Base-by-base conservation (phyloP, 2,797 vertebrate species). In the Oreochromis mossambicus region DNA sequence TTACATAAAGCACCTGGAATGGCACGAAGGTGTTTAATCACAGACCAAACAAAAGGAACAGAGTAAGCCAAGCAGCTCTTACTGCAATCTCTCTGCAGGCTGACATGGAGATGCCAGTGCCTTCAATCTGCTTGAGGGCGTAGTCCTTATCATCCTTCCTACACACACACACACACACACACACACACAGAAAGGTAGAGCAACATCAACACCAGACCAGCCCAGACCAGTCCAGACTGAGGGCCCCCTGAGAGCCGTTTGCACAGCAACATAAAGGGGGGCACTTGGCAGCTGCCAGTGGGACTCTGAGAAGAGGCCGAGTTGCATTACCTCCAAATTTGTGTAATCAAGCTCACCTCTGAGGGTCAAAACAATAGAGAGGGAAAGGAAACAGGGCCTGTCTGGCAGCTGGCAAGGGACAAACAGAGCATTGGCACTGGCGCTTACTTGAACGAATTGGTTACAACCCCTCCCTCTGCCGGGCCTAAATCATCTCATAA, bases 71-170 rank as follows among this genome's bases (percentile, higher is more conserved):
- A 80, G 79, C 32, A 68, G 78, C 75, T 97, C 99, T 99, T 97
- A 99, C 99, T 93, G 99, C 99, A 96, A 99, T 99, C 96, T 99
- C 99, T 98, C 99, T 97, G 97, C 99, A 99, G 90, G 99, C 99
- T 82, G 99, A 99, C 99, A 99, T 99, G 91, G 99, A 99, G 96
- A 99, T 99, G 94, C 99, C 99, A 90, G 98, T 99, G 97, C 99
- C 99, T 97, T 99, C 99, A 96, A 99, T 99, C 95, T 99, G 99
- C 96, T 99, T 99, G 96, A 99, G 97, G 95, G 99, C 99, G 80
- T 99, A 99, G 96, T 99, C 98, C 96, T 99, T 99, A 96, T 99
- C 98, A 96, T 99, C 98, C 96, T 99, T 99, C 97, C 99, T 99
- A 97, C 84, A 95, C 8, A 36, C 8, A 8, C 48, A 50, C 43